Evolutionary conservation across 2,797 vertebrate genomes (phyloP), one percentile per base, ranked within the genome.

Genomic region (Gorsachius magnificus): DNA sequence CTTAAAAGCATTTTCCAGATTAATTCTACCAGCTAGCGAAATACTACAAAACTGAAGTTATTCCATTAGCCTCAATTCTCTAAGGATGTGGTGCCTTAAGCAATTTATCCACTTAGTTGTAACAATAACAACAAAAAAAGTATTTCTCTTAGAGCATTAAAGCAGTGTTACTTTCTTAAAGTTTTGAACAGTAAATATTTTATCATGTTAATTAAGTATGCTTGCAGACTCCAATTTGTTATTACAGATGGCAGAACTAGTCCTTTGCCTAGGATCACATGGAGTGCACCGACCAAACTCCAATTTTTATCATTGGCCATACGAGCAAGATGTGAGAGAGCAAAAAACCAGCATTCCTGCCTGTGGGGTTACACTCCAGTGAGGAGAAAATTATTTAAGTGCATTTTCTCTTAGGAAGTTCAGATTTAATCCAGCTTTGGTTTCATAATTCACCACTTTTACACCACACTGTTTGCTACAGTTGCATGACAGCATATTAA

Each of bases 91-190:
- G 29, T 94, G 90, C 95, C 91, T 87, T 89, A 71, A 97, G 93
- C 94, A 83, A 96, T 96, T 96, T 93, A 95, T 83, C 87, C 85
- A 96, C 95, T 96, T 97, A 93, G 83, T 36, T 74, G 33, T 79
- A 93, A 88, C 46, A 90, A 83, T 35, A 75, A 85, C 45, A 83
- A 31, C 53, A 75, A 16, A 51, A 51, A 58, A 84, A 54, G 19
- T 58, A 64, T 51, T 87, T 95, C 43, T 88, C 84, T 85, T n/a
- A 81, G 17, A 94, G 28, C 43, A 66, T 60, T 91, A 90, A 83
- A 66, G 9, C 58, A 58, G 21, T 13, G 24, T 53, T 84, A 86
- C n/a, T 77, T 95, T 50, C 71, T 92, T 80, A 82, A 94, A 75
- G 46, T 89, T 94, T 29, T 76, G 74, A 95, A 28, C 9, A 36